Evolutionary conservation across 2,113 vertebrate genomes (phyloP), one percentile per base, ranked within the genome.

Genomic region (Amphiprion percula): DNA sequence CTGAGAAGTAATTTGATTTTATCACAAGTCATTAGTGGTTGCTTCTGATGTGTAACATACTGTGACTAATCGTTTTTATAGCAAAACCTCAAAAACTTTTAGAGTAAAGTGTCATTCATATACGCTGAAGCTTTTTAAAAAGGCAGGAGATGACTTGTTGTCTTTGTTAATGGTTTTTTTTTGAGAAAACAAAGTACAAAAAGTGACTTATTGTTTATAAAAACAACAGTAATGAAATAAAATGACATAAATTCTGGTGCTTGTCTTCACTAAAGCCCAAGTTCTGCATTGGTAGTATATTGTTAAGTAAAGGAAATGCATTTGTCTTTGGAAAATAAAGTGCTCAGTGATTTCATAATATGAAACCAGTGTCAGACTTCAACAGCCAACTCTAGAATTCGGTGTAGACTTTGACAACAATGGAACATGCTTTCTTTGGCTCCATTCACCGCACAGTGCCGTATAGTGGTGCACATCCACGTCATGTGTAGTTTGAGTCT

Each of bases 401-500:
- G 21, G 66, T 74, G 30, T 44, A 66, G 76, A 70, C 79, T 19
- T 19, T 68, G 69, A 84, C 39, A 33, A 39, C 64, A 60, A 65
- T 8, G 53, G 68, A 50, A 72, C 55, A 59, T 44, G 69, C 62
- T 65, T 78, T 50, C 65, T 75, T 77, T 55, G 60, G 30, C 61
- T 74, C 60, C 64, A 9, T 26, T 81, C 26, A 24, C 30, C 3
- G 56, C 8, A 17, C 56, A 19, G 39, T 37, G 60, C 10, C 2
- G 64, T 50, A 83, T 79, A 81, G 82, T 63, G 28, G 62, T 1
- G 0, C 26, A 26, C 71, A 61, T 77, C 50, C 65, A 61, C 68
- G 59, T 84, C 73, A 50, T 54, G 23, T 30, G 47, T 0, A 53
- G 69, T 82, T 85, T 77, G 65, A 65, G 54, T 77, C 54, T 74